Evolutionary conservation across 1,140 invertebrate species (phyloP), one percentile per base, ranked within the genome.

Genomic region (Rhyacophila brunnea): DNA sequence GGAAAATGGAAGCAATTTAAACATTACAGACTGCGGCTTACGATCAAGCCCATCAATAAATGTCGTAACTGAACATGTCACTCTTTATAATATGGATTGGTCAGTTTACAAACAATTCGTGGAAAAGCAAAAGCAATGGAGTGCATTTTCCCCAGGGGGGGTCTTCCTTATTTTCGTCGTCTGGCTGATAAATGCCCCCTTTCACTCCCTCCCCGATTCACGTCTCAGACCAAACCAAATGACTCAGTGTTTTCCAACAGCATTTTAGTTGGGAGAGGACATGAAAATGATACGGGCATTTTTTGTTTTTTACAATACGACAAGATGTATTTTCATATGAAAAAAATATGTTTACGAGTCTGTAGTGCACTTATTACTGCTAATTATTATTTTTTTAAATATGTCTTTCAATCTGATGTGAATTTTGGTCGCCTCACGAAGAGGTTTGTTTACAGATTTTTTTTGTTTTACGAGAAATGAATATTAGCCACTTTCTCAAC

Each of bases 131-230:
- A 54, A 38, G 52, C 23, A 46, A 35, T 32, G 52, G 52, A 42
- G 1, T 23, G 23, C 40, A 42, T 44, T 54, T 54, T 45, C 35
- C 52, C 52, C 13, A n/a, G 15, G 32, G 42, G 38, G 52, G 32
- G 52, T 17, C 15, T 28, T 17, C 14, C 23, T 28, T 28, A 14
- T 35, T 54, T 54, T 15, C 43, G 14, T 42, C 19, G 52, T 54
- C 52, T 54, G 52, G 52, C 23, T 34, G 52, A 54, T 54, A 54
- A 54, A 54, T 9, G 28, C 19, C 19, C 50, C 38, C 38, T n/a
- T 20, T 11, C 15, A 2, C 50, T 9, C 15, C 14, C 43, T 17
- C 42, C 42, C 32, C 11, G n/a, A 2, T 6, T 17, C 10, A n/a
- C n/a, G n/a, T 51, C 14, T 40, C 14, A n/a, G 10, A n/a, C 7